Evolutionary conservation across 2,888 invertebrate species (phyloP).

Genomic region (Drosophila histrio): DNA sequence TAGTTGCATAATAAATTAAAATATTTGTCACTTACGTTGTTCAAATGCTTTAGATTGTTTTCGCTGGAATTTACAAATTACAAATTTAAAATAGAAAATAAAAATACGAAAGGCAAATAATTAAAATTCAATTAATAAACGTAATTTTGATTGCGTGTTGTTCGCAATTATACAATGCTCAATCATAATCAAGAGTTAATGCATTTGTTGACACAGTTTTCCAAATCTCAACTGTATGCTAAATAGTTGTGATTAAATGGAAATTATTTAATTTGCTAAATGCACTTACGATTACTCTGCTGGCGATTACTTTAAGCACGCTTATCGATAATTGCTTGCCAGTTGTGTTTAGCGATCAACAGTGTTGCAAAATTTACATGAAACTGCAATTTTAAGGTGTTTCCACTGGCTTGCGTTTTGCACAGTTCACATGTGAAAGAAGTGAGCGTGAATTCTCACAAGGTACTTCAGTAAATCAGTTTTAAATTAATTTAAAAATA

Average conservation of each 20-base stretch:
- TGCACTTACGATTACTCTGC: background rate
- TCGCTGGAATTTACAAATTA: constrained; percentile 32
- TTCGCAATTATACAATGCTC: constrained; percentile 6
- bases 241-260: constrained; percentile 17
- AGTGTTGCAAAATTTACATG: constrained; percentile 20
- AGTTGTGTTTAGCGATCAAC: constrained; percentile 15
- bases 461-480: background rate
- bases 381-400: background rate
- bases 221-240: constrained; percentile 3
- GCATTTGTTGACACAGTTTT: constrained; percentile 27
- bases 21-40: constrained; percentile 61
- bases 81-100: background rate
- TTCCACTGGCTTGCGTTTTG: background rate
- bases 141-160: background rate
- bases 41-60: constrained; percentile 36
- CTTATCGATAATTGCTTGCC: constrained; percentile 30
- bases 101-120: constrained; percentile 6
- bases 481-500: background rate
- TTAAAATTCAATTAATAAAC: constrained; percentile 22
- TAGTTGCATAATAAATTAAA: constrained; percentile 68
- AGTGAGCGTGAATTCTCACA: background rate
- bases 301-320: constrained; percentile 3
- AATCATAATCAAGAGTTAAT: constrained; percentile 19
- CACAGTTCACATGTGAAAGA: background rate
- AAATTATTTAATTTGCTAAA: constrained; percentile 25